A percentile compares a stretch with the other conserved stretches of the same genome.
Conservation (phyloP, 2,797 vertebrate species). For the Paguma larvata region DNA sequence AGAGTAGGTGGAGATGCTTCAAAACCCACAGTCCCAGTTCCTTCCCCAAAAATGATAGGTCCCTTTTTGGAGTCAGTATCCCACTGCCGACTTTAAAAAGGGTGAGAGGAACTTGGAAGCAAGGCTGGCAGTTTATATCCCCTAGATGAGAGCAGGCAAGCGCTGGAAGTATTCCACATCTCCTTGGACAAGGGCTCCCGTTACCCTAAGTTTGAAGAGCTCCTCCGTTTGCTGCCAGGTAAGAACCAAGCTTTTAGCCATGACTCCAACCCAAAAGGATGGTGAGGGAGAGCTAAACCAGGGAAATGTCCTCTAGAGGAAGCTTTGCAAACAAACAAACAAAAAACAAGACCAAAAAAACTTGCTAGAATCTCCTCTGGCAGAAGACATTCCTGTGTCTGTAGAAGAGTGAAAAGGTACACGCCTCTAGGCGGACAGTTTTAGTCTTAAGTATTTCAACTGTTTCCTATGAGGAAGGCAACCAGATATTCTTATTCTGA, state of each 20-base stretch:
- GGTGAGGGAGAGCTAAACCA: background rate
- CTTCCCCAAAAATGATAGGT: background rate
- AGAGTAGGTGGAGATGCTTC: background rate
- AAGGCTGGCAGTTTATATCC: background rate
- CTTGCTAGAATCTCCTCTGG: constrained; percentile 10
- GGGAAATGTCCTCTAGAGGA: background rate
- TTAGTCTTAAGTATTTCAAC: constrained; percentile 32
- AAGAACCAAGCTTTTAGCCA: background rate
- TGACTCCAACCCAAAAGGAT: background rate
- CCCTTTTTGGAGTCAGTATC: background rate
- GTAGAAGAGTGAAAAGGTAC: background rate
- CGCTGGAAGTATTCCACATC: background rate
- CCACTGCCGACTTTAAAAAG: background rate
- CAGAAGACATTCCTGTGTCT: background rate
- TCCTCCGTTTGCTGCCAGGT: background rate
- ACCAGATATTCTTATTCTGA: background rate
- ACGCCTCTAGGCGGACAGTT: background rate
- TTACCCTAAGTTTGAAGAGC: background rate
- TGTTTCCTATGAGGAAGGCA: background rate
- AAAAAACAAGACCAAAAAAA: background rate
- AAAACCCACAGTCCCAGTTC: background rate
- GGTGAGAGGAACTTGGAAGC: background rate
- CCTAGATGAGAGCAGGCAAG: background rate
- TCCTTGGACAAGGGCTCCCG: background rate
- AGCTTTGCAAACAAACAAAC: background rate